Evolutionary conservation across 2,888 invertebrate genomes (phyloP).

Genomic region (Melanargia galathea): DNA sequence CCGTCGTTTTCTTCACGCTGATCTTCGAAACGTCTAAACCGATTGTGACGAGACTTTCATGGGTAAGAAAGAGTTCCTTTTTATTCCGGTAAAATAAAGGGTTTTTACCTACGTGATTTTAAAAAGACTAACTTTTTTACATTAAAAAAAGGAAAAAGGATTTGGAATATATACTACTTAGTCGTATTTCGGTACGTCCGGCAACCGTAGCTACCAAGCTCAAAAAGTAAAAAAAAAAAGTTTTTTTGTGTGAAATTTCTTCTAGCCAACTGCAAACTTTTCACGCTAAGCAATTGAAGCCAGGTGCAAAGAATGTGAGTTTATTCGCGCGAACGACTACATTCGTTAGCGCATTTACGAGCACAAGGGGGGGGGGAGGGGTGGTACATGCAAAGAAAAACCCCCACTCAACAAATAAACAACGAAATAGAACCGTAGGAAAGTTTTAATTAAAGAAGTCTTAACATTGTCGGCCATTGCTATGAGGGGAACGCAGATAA

Average conservation of each 20-base stretch:
- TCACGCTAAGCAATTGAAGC: background rate
- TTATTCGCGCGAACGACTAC: background rate
- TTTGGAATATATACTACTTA: too few relatives aligned
- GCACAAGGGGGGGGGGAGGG: background rate
- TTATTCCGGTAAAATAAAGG: too few relatives aligned
- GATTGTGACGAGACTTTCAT: too few relatives aligned
- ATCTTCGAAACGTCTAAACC: too few relatives aligned
- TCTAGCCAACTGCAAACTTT: background rate
- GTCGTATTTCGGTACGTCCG: too few relatives aligned
- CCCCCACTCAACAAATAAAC: constrained; percentile 9
- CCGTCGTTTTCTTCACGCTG: too few relatives aligned
- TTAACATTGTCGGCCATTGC: constrained; percentile 7
- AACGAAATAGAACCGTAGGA: constrained; percentile 6
- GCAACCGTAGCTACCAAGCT: background rate
- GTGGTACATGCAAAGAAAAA: constrained; percentile 5
- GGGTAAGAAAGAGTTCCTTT: too few relatives aligned
- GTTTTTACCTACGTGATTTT: too few relatives aligned
- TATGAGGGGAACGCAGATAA: constrained; percentile 10
- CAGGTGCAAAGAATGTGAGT: background rate
- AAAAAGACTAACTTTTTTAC: too few relatives aligned
- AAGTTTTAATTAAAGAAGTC: constrained; percentile 22
- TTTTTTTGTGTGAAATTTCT: background rate
- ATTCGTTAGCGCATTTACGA: constrained; percentile 6
- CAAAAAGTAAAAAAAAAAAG: background rate
- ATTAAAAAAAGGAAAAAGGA: too few relatives aligned